Conservation (phyloP, 2,113 vertebrate genomes). For the Hiodon tergisus region DNA sequence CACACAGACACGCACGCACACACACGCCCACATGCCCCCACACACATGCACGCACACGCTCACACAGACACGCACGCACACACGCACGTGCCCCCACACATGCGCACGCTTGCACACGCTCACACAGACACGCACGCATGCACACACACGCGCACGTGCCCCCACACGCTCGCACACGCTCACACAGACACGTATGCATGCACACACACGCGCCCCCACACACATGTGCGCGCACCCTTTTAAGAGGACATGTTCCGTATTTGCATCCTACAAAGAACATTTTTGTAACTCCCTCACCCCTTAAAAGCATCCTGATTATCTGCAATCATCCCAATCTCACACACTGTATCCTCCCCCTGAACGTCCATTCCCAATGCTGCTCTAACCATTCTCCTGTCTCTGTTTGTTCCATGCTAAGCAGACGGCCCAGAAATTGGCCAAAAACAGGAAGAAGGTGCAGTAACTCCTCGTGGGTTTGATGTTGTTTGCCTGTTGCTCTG, state of each 20-base stretch:
- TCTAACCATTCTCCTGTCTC: constrained; percentile 87
- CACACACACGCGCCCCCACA: background rate
- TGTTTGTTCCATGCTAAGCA: constrained; percentile 92
- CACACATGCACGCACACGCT: background rate
- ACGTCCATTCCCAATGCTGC: constrained; percentile 41
- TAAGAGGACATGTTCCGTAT: too few relatives aligned
- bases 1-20: background rate
- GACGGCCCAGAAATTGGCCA: constrained; percentile 98
- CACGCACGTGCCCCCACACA: background rate
- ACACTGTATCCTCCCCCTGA: constrained; percentile 3
- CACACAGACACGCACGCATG: background rate
- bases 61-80: background rate
- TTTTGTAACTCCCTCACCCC: too few relatives aligned
- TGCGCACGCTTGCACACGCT: background rate
- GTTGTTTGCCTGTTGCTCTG: constrained; percentile 27
- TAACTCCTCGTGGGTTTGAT: constrained; percentile 69
- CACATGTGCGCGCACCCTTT: background rate
- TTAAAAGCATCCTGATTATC: too few relatives aligned
- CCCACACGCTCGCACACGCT: background rate
- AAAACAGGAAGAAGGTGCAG: constrained; percentile 98
- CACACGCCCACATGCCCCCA: constrained; percentile 1
- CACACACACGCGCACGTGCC: background rate
- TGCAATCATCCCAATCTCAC: background rate
- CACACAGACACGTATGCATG: background rate
- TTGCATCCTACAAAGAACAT: too few relatives aligned